Evolutionary conservation across 2,113 vertebrate genomes (phyloP).

Genomic region (Gavialis gangeticus): DNA sequence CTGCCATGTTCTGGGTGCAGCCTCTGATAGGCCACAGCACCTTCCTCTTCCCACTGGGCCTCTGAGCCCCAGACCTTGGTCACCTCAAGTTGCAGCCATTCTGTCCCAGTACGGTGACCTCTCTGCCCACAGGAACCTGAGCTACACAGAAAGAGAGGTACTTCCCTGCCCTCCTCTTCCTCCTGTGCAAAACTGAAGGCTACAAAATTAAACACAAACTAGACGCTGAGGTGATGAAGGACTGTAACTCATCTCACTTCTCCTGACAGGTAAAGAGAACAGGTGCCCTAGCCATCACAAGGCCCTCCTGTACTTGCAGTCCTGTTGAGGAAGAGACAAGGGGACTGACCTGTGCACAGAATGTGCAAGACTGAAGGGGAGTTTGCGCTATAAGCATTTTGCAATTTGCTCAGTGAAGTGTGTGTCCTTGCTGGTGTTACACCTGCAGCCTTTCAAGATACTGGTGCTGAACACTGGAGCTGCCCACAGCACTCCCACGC

Average conservation of each 20-base stretch:
- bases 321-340: not conserved
- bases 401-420: too few species aligned
- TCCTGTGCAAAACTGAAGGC: not conserved
- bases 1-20: not conserved
- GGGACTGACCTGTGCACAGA: not conserved
- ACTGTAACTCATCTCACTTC: not conserved
- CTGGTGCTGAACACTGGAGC: too few species aligned
- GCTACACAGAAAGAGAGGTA: not conserved
- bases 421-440: too few species aligned
- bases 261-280: not conserved
- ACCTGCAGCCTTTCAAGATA: too few species aligned
- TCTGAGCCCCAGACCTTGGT: not conserved
- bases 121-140: not conserved
- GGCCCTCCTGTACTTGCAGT: not conserved
- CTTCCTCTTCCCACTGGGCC: not conserved
- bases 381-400: too few species aligned
- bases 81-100: not conserved
- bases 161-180: not conserved
- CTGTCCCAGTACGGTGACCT: not conserved
- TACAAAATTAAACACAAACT: not conserved
- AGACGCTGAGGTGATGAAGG: not conserved
- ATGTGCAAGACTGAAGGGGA: too few species aligned
- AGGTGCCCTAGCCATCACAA: not conserved
- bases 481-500: too few species aligned
- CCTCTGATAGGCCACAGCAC: too few species aligned